Evolutionary conservation across 1,140 invertebrate species (phyloP), one percentile per base, ranked within the genome.

Genomic region (Eriosoma lanigerum): DNA sequence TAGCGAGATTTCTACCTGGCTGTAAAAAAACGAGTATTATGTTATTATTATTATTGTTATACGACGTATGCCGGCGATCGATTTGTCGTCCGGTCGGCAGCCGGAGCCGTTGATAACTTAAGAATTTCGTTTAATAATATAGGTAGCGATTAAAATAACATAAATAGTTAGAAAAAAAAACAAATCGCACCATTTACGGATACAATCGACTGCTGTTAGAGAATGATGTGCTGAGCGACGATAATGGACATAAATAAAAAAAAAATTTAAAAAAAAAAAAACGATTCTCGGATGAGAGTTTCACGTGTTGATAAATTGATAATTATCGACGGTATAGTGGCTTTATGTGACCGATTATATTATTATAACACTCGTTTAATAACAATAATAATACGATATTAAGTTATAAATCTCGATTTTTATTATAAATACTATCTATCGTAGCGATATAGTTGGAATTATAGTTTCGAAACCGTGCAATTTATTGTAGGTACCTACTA

Each of bases 21-120:
- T n/a, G n/a, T n/a, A n/a, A n/a, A 6, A 21, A 38, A 8, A 38
- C 32, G 32, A 38, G 32, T 38, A 38, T 38, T 38, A 15, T 21
- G 13, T n/a, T n/a, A n/a, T n/a, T 3, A 64, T 10, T 26, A 64
- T 38, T 1, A 8, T 5, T 10, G 29, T 1, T 48, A 48, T 46
- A 21, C 13, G 64, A 68, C 32, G 48, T 38, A 24, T 75, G 52
- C n/a, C 52, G n/a, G n/a, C n/a, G 29, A 58, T 75, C 29, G 32
- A 56, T 75, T 75, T 75, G 72, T 75, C 72, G 50, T 56, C 15
- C 52, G 50, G 29, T 72, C 46, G 15, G 46, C 32, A n/a, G 21
- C 19, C 24, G 46, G 12, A n/a, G 52, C 52, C 50, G 19, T 75
- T 52, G 9, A 56, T 38, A 38, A 56, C 52, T 38, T 21, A 13